A percentile compares a stretch with the other conserved stretches of the same genome.
Conservation (phyloP, 2,888 invertebrate genomes). For the Ferrisia virgata region DNA sequence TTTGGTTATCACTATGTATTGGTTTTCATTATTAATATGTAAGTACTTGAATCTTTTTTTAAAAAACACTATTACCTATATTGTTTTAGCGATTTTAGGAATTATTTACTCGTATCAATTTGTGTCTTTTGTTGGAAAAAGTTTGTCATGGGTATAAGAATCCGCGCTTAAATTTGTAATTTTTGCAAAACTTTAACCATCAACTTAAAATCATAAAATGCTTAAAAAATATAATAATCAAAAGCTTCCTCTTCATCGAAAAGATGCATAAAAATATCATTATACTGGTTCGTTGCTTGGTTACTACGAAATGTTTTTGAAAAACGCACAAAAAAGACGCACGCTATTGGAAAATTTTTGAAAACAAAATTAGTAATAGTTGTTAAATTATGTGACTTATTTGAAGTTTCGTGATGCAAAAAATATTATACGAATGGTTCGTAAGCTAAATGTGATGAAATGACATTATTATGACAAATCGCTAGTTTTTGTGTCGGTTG, state of each 20-base stretch:
- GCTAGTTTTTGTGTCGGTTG: background rate
- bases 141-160: no score
- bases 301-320: constrained; percentile 28
- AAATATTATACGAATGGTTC: background rate
- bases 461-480: background rate
- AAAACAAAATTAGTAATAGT: background rate
- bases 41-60: no score
- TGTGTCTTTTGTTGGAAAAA: no score
- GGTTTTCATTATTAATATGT: no score
- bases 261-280: background rate
- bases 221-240: background rate
- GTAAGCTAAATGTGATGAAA: background rate
- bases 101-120: no score
- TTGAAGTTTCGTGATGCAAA: background rate
- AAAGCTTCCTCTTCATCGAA: background rate
- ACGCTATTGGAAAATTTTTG: constrained; percentile 29
- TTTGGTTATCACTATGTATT: no score
- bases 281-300: constrained; percentile 32
- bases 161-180: background rate
- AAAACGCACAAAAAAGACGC: constrained; percentile 15
- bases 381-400: background rate
- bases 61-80: no score
- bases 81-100: no score
- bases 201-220: background rate
- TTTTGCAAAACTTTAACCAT: background rate